These are phyloP conservation scores for Volucella zonaria DNA, from an alignment of 2,888 invertebrate species.

Conservation along the genomic window DNA sequence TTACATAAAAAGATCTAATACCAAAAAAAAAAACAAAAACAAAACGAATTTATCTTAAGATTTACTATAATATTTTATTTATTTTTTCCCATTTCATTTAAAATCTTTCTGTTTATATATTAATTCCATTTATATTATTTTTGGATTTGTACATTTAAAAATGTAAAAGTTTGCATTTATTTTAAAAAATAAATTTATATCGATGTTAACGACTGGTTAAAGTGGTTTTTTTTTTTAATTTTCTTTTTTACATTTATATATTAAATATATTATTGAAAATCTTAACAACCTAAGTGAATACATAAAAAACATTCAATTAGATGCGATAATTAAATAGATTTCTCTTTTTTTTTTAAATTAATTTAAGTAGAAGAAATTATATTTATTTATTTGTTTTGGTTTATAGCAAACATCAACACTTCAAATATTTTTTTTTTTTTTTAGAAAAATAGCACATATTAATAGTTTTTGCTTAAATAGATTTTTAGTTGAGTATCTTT, in stretches of 20 bases:
- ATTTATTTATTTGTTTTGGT: background rate
- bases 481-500: conserved; percentile 2
- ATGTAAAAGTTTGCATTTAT: conserved; percentile 11
- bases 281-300: conserved; percentile 53
- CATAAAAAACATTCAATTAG: conserved; percentile 29
- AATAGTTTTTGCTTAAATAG: conserved; percentile 4
- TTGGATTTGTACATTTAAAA: conserved; percentile 50
- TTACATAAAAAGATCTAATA: too few relatives aligned
- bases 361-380: background rate
- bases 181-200: conserved; percentile 36
- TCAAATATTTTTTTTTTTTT: conserved; percentile 10
- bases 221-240: conserved; percentile 2
- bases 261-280: background rate
- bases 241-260: conserved; percentile 1
- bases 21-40: background rate
- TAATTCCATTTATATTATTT: conserved; percentile 1
- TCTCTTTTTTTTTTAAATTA: background rate
- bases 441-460: conserved; percentile 41
- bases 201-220: conserved; percentile 48
- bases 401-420: conserved; percentile 35
- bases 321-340: background rate
- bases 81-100: background rate
- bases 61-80: conserved; percentile 3
- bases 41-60: conserved; percentile 8
- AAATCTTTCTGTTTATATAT: too few relatives aligned